Percentiles rank a stretch among this genome's conserved stretches.
phyloP scores from a whole-genome alignment of 2,113 vertebrate genomes.

The Oncorhynchus mykiss region DNA sequence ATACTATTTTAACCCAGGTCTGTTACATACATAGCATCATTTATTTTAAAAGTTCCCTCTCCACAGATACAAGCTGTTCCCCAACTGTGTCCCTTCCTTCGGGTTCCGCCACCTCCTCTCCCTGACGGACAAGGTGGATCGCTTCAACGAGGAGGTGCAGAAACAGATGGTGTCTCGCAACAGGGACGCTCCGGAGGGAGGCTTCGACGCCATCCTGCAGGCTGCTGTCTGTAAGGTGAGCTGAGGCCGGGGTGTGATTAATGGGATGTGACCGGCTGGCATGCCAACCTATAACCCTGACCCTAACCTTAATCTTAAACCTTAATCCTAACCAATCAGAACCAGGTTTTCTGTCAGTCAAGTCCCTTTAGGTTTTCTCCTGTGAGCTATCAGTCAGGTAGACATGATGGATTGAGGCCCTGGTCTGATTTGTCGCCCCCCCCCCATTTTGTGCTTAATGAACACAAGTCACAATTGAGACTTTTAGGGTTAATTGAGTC shows the following conservation, averaged over 20 bases:
- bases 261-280: neutral
- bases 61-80: constrained; percentile 88
- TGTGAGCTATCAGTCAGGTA: neutral
- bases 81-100: constrained; percentile 91
- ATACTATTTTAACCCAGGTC: too few relatives aligned
- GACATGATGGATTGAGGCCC: too few relatives aligned
- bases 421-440: neutral
- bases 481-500: constrained; percentile 47
- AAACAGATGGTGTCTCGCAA: constrained; percentile 97
- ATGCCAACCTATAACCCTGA: too few relatives aligned
- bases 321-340: too few relatives aligned
- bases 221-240: constrained; percentile 94
- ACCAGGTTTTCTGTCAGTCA: too few relatives aligned
- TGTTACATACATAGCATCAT: too few relatives aligned
- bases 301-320: too few relatives aligned
- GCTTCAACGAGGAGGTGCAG: constrained; percentile 93
- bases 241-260: neutral
- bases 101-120: constrained; percentile 95
- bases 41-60: neutral
- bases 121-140: constrained; percentile 90
- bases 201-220: constrained; percentile 94
- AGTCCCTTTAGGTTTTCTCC: too few relatives aligned
- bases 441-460: too few relatives aligned
- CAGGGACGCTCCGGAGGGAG: constrained; percentile 91
- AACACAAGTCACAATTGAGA: neutral